Conservation (phyloP, 2,888 invertebrate species). For the Oligia strigilis region DNA sequence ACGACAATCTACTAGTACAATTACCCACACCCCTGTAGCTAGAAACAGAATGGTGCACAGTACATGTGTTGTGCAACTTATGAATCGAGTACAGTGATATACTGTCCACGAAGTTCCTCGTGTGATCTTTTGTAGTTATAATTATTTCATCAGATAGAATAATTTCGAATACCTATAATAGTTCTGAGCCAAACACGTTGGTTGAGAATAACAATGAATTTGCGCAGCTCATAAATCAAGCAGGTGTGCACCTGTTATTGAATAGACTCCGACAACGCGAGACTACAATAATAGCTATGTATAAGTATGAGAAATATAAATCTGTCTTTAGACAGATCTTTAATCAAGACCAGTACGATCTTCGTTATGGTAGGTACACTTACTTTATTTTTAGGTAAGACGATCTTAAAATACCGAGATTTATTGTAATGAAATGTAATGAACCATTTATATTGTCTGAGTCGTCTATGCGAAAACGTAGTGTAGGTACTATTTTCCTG, state of each 20-base stretch:
- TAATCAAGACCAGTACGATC: slow-evolving; percentile 16
- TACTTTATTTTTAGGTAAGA: slow-evolving; percentile 19
- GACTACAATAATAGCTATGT: slow-evolving; percentile 79
- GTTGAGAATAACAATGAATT: slow-evolving; percentile 87
- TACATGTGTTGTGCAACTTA: slow-evolving; percentile 46
- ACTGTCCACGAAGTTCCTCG: not conserved
- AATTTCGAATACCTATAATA: slow-evolving; percentile 66
- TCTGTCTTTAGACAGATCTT: slow-evolving; percentile 72
- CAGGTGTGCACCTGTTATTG: slow-evolving; percentile 85
- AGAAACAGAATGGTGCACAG: slow-evolving; percentile 58
- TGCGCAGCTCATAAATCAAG: slow-evolving; percentile 85
- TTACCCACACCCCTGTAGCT: slow-evolving; percentile 78
- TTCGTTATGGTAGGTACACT: slow-evolving; percentile 14
- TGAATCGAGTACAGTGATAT: slow-evolving; percentile 30
- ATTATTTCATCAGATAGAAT: slow-evolving; percentile 40
- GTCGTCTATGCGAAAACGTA: slow-evolving; percentile 61
- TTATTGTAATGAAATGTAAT: slow-evolving; percentile 19
- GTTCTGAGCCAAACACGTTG: slow-evolving; percentile 79
- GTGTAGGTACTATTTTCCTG: slow-evolving; percentile 75
- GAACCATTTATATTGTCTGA: slow-evolving; percentile 22
- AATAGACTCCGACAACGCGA: slow-evolving; percentile 80
- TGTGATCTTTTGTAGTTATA: slow-evolving; percentile 16
- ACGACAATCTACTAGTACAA: slow-evolving; percentile 86
- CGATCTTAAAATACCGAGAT: slow-evolving; percentile 6
- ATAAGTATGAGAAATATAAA: slow-evolving; percentile 67